Conservation (phyloP, 1,140 invertebrate species). For the Atta colombica region DNA sequence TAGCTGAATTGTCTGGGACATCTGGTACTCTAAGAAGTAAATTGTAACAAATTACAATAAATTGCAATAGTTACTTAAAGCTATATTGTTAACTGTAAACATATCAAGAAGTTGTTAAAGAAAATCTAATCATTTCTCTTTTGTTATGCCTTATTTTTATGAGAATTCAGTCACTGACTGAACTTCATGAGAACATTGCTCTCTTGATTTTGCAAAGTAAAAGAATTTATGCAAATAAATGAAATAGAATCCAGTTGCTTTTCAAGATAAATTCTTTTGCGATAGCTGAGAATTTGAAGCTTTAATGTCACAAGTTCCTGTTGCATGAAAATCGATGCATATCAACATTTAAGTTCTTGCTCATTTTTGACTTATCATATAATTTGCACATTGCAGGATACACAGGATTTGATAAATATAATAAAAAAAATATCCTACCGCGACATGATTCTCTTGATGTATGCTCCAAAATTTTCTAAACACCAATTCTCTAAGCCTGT, state of each 20-base stretch:
- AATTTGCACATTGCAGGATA: background rate
- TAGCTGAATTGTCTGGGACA: slow-evolving; percentile 41
- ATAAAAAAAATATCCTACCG: slow-evolving; percentile 16
- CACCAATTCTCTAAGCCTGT: background rate
- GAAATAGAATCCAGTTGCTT: background rate
- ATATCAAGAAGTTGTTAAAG: background rate
- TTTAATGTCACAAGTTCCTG: background rate
- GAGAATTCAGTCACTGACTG: background rate
- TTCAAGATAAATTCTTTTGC: background rate
- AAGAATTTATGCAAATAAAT: background rate
- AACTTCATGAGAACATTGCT: background rate
- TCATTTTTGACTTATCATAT: background rate
- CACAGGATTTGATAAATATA: slow-evolving; percentile 1
- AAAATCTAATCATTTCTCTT: background rate
- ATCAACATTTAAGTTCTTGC: background rate
- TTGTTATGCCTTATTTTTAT: background rate
- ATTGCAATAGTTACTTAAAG: background rate
- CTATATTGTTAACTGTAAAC: background rate
- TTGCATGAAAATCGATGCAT: background rate
- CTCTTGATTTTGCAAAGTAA: background rate
- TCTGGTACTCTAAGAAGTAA: slow-evolving; percentile 31
- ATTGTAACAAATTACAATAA: background rate
- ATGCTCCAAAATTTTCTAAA: background rate
- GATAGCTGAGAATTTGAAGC: background rate
- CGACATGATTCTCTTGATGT: slow-evolving; percentile 11